Conservation (phyloP, 2,888 invertebrate genomes). For the Kuschelorhynchus macadamiae region DNA sequence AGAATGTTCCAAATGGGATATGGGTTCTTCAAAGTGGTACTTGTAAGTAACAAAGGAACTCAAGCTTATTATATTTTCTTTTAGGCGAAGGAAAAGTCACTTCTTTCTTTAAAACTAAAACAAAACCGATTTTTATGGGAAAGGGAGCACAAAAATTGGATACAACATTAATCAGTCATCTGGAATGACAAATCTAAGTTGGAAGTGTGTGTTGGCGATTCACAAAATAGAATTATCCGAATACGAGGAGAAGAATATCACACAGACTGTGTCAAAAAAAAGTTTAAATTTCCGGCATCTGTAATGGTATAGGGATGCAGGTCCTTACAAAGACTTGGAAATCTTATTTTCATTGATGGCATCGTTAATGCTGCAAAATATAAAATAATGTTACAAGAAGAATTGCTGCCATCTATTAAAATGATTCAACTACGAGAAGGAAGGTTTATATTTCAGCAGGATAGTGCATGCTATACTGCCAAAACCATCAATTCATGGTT, state of each 20-base stretch:
- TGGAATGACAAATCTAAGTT: not conserved
- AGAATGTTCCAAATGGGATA: constrained; percentile 11
- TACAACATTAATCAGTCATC: not conserved
- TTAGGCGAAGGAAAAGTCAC: constrained; percentile 25
- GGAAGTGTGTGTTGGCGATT: not conserved
- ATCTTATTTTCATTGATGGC: not conserved
- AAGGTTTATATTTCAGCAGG: not conserved
- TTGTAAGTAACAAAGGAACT: constrained; percentile 19
- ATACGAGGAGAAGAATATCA: constrained; percentile 2
- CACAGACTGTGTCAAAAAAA: not conserved
- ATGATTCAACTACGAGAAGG: not conserved
- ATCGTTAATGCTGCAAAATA: not conserved
- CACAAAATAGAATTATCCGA: not conserved
- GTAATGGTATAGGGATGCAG: not conserved
- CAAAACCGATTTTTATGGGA: not conserved
- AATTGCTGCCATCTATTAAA: not conserved
- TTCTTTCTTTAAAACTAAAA: constrained; percentile 2
- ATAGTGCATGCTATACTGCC: not conserved
- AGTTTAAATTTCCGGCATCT: not conserved
- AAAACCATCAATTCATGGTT: not conserved
- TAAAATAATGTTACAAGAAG: not conserved
- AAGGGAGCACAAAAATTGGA: not conserved
- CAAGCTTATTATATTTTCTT: constrained; percentile 22
- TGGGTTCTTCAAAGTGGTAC: constrained; percentile 28
- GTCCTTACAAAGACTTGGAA: not conserved